phyloP scores from a whole-genome alignment of 2,888 invertebrate genomes.

The Drosophila prostipennis region DNA sequence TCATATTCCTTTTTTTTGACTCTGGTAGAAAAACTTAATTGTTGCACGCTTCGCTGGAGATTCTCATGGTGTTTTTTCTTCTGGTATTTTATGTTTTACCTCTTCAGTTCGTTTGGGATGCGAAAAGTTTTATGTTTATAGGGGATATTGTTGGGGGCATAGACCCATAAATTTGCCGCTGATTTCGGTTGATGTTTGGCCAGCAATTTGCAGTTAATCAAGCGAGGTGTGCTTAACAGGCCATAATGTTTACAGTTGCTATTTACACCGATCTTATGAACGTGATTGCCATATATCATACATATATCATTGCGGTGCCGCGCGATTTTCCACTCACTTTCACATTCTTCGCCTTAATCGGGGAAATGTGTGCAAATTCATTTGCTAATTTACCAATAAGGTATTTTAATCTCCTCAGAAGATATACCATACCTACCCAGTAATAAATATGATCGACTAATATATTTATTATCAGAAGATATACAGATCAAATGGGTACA shows the following conservation, averaged over 20 bases:
- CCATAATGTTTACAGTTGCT: slow-evolving; percentile 40
- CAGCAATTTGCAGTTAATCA: slow-evolving; percentile 41
- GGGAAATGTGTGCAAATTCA: no score
- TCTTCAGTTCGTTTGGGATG: slow-evolving; percentile 15
- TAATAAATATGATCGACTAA: no score
- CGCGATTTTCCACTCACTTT: slow-evolving; percentile 16
- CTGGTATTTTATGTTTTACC: background rate
- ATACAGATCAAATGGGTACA: background rate
- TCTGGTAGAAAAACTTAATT: slow-evolving; percentile 31
- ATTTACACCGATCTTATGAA: background rate
- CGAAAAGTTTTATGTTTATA: slow-evolving; percentile 13
- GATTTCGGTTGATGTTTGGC: slow-evolving; percentile 39
- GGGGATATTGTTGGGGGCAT: background rate
- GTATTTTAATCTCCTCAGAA: no score
- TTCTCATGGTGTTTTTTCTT: slow-evolving; percentile 15
- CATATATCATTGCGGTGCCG: slow-evolving; percentile 6
- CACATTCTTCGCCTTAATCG: background rate
- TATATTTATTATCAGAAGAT: no score
- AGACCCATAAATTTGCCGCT: slow-evolving; percentile 37
- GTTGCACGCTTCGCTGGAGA: slow-evolving; percentile 16
- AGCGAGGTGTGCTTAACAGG: slow-evolving; percentile 31
- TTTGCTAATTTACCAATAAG: no score
- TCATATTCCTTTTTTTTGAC: slow-evolving; percentile 34
- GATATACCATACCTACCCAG: no score
- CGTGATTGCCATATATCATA: slow-evolving; percentile 13